Percentiles rank a stretch among this genome's conserved stretches.
phyloP scores from a whole-genome alignment of 2,888 invertebrate genomes.

The Drosophila quasianomalipes region DNA sequence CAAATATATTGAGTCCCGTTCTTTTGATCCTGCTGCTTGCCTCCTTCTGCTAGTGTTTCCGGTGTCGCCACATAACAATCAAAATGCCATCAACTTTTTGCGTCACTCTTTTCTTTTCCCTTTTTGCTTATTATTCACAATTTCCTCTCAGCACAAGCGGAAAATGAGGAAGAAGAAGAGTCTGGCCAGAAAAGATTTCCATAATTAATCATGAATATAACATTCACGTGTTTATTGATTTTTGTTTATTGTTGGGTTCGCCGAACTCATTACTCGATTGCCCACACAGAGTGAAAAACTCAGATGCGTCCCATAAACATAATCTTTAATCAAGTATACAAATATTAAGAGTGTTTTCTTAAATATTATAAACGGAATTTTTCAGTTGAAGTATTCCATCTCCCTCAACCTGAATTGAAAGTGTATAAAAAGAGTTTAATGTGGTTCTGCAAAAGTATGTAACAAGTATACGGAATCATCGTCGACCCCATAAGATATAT shows the following conservation, averaged over 20 bases:
- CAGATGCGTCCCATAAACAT: neutral
- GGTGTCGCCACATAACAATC: slow-evolving; percentile 47
- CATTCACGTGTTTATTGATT: slow-evolving; percentile 64
- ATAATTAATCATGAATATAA: slow-evolving; percentile 64
- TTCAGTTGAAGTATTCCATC: neutral
- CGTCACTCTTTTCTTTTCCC: neutral
- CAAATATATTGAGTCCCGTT: slow-evolving; percentile 19
- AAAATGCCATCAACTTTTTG: slow-evolving; percentile 66
- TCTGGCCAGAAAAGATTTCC: slow-evolving; percentile 30
- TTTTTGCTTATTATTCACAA: neutral
- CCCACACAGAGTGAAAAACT: neutral
- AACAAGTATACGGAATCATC: neutral
- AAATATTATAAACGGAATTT: neutral
- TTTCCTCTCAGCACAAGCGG: neutral
- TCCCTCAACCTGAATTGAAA: neutral
- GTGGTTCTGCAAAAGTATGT: neutral
- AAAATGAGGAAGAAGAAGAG: neutral
- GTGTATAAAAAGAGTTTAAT: neutral
- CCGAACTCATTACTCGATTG: slow-evolving; percentile 49
- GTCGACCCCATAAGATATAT: neutral
- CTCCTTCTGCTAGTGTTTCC: neutral
- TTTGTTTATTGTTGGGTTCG: slow-evolving; percentile 47
- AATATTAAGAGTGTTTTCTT: too few relatives aligned
- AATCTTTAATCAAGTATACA: neutral
- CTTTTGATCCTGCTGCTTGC: neutral